Evolutionary conservation across 2,797 vertebrate genomes (phyloP).

Genomic region (Cacajao melanocephalus): DNA sequence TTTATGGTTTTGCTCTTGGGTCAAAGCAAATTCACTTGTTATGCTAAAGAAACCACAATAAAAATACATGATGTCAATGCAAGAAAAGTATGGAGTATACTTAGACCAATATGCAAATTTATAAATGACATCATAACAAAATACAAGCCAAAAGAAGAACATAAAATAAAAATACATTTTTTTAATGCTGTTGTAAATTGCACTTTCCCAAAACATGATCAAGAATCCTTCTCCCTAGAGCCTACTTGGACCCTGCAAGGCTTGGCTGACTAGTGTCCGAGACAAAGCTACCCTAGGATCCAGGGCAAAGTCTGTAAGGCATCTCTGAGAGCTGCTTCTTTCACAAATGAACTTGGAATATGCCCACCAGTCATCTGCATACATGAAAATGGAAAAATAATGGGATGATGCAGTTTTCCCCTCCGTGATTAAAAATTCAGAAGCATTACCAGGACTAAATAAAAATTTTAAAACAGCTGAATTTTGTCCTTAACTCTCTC

Average conservation of each 20-base stretch:
- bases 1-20: not conserved
- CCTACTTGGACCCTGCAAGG: no score
- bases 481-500: not conserved
- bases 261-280: not conserved
- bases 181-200: not conserved
- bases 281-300: not conserved
- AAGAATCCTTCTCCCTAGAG: not conserved
- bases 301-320: not conserved
- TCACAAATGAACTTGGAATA: not conserved
- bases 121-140: not conserved
- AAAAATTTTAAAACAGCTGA: not conserved
- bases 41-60: not conserved
- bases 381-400: not conserved
- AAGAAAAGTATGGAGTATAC: not conserved
- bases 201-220: not conserved
- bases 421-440: not conserved
- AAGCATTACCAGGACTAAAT: not conserved
- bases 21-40: not conserved
- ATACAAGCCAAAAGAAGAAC: not conserved
- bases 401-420: not conserved
- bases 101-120: not conserved
- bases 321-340: not conserved
- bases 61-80: not conserved
- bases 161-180: not conserved
- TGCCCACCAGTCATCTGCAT: not conserved